Evolutionary conservation across 2,113 vertebrate species (phyloP), one percentile per base, ranked within the genome.

Genomic region (Nicator chloris): DNA sequence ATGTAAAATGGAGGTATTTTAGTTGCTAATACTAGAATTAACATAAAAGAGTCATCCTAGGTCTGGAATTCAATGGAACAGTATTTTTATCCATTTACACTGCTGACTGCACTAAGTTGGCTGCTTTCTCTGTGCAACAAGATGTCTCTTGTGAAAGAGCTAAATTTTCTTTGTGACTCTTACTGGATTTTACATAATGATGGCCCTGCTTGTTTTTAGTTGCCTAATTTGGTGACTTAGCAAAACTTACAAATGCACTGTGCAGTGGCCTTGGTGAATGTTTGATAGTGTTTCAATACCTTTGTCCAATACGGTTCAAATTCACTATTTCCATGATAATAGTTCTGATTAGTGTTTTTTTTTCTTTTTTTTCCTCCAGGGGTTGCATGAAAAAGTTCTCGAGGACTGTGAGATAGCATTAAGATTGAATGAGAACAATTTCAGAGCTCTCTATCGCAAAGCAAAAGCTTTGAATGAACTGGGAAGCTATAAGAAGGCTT

Each of bases 401-500:
- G 98, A 98, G 96, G 99, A 99, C 96, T 99, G 99, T 96, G 98
- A 99, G 91, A 97, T 98, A 86, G 98, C 98, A 77, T 98, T 99
- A 95, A 97, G 97, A 44, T 72, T 99, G 88, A 99, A 99, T 50
- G 98, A 98, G 51, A 98, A 98, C 75, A 99, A 99, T 97, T 98
- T 98, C 97, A 98, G 98, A 98, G 99, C 99, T 7, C 98, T 99
- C 20, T 99, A 99, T 95, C 98, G 99, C 88, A 99, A 99, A 97
- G 98, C 99, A 44, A 98, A 98, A 96, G 98, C 98, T 54, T 97
- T 99, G 65, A 99, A 98, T 23, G 98, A 99, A 30, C 71, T 99
- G 95, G 98, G 99, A 81, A 98, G 97, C 81, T 98, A 98, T 96
- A 98, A 98, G 83, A 99, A 99, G 88, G 99, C 99, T 90, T 99